These are phyloP conservation scores for Drosophila ogumai DNA, from an alignment of 1,140 invertebrate genomes.

Conservation along the genomic window DNA sequence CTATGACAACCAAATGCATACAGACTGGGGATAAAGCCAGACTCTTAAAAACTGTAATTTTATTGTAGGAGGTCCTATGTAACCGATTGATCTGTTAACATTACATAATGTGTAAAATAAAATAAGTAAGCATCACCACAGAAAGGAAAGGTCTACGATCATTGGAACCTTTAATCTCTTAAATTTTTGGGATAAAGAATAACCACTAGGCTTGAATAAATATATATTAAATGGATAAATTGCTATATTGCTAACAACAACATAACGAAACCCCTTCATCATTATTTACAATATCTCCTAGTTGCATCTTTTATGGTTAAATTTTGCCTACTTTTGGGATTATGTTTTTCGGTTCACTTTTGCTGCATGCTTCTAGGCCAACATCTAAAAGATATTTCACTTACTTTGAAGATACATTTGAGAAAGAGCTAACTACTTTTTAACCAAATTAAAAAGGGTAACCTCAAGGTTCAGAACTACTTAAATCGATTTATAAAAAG, in stretches of 20 bases:
- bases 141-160: too few species aligned
- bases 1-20: conserved; percentile 16
- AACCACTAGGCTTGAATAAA: not conserved
- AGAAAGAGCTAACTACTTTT: too few species aligned
- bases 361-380: conserved; percentile 15
- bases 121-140: not conserved
- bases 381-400: not conserved
- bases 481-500: not conserved
- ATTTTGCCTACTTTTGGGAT: not conserved
- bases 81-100: not conserved
- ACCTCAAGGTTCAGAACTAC: not conserved
- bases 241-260: too few species aligned
- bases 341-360: not conserved
- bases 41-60: not conserved
- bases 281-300: too few species aligned
- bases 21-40: conserved; percentile 6
- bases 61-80: conserved; percentile 1
- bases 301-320: not conserved
- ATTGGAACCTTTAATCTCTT: not conserved
- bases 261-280: too few species aligned
- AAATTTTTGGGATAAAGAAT: not conserved
- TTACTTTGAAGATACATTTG: too few species aligned
- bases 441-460: not conserved
- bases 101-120: not conserved
- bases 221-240: not conserved